Conservation (phyloP, 2,888 invertebrate species). For the Drosophila paranaensis region DNA sequence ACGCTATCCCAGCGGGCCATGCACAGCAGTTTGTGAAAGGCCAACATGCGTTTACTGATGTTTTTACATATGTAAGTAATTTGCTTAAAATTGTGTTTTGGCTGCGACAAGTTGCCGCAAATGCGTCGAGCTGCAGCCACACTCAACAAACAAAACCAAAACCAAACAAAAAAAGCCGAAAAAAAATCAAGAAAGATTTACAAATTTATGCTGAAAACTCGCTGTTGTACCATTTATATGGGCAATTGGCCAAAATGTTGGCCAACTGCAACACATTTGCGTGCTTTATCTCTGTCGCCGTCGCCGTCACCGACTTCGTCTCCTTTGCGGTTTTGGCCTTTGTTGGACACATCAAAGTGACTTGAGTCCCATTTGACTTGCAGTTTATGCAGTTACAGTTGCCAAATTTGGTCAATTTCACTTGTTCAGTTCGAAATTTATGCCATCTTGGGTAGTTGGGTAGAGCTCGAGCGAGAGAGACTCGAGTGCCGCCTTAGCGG, state of each 20-base stretch:
- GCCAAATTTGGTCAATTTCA: conserved; percentile 77
- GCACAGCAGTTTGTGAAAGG: conserved; percentile 48
- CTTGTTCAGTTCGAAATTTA: conserved; percentile 65
- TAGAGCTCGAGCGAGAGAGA: conserved; percentile 8
- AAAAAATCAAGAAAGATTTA: conserved; percentile 52
- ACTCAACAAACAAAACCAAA: conserved; percentile 17
- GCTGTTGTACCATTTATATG: conserved; percentile 60
- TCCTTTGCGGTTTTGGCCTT: conserved; percentile 15
- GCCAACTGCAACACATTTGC: conserved; percentile 71
- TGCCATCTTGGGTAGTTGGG: conserved; percentile 53
- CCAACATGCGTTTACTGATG: conserved; percentile 15
- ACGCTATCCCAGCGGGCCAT: conserved; percentile 37
- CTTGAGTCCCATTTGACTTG: conserved; percentile 65
- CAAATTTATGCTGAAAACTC: conserved; percentile 68
- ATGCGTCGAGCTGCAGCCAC: conserved; percentile 41
- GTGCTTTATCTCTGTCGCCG: conserved; percentile 58
- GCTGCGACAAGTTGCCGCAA: conserved; percentile 61
- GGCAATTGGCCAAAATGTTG: conserved; percentile 75
- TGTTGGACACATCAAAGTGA: conserved; percentile 65
- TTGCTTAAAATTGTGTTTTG: conserved; percentile 59
- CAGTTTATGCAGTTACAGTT: conserved; percentile 60
- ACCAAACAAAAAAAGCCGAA: conserved; percentile 19
- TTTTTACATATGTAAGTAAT: conserved; percentile 54
- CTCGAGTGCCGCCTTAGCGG: conserved; percentile 9
- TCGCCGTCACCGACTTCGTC: background rate